A percentile compares a stretch with the other conserved stretches of the same genome.
Conservation (phyloP, 2,888 invertebrate genomes). For the Busseola fusca region DNA sequence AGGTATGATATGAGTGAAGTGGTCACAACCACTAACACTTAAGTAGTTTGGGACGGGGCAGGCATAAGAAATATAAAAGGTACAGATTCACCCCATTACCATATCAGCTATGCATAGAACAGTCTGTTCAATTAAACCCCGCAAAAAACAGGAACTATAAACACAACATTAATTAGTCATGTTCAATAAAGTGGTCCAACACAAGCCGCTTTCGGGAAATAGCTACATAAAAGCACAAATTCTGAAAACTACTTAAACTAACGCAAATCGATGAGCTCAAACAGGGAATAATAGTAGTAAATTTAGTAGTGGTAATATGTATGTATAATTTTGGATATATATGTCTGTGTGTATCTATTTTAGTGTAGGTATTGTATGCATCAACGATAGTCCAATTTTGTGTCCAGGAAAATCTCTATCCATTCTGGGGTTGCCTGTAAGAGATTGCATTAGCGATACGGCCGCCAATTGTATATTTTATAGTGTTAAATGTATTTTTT, state of each 20-base stretch:
- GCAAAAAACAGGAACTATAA: background rate
- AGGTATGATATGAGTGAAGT: background rate
- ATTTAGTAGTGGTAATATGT: too few relatives aligned
- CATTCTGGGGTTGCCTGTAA: too few relatives aligned
- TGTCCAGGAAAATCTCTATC: too few relatives aligned
- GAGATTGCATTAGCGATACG: too few relatives aligned
- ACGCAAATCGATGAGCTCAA: background rate
- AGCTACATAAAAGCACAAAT: background rate
- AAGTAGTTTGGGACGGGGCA: background rate
- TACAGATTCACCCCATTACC: background rate
- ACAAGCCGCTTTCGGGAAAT: background rate
- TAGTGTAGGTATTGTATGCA: too few relatives aligned
- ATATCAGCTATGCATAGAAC: background rate
- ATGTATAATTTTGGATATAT: too few relatives aligned
- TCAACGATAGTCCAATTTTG: too few relatives aligned
- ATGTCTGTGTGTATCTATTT: too few relatives aligned
- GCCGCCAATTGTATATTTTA: too few relatives aligned
- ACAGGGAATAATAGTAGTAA: too few relatives aligned
- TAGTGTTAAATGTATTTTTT: too few relatives aligned
- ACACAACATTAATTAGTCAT: conserved; percentile 4
- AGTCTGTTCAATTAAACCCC: too few relatives aligned
- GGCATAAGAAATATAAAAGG: background rate
- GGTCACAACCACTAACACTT: background rate
- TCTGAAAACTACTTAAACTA: conserved; percentile 12
- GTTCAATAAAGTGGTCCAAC: conserved; percentile 1